Conservation (phyloP, 2,888 invertebrate species). For the Stenichneumon culpator region DNA sequence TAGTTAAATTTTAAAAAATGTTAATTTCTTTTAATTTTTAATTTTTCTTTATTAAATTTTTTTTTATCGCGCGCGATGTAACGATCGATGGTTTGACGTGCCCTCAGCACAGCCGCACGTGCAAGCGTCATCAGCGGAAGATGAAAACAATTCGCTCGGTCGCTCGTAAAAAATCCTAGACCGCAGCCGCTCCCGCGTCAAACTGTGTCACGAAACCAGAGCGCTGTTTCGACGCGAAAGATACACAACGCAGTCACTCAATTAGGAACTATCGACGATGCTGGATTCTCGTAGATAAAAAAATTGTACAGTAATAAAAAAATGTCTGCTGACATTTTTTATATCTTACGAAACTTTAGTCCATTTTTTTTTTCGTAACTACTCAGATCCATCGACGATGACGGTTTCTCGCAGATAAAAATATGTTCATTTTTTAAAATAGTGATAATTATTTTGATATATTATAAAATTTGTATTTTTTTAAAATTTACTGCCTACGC, state of each 20-base stretch:
- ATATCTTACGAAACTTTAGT: too few species aligned
- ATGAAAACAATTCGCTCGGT: constrained; percentile 7
- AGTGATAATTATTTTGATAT: neutral
- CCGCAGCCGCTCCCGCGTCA: constrained; percentile 21
- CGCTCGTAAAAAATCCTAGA: constrained; percentile 16
- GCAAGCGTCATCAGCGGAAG: neutral
- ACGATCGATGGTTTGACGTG: neutral
- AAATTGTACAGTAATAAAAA: too few species aligned
- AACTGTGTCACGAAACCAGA: constrained; percentile 55
- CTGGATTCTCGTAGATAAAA: too few species aligned
- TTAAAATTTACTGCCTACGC: neutral
- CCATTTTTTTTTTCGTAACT: too few species aligned
- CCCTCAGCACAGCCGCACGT: neutral
- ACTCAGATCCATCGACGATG: neutral
- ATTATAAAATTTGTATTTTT: neutral
- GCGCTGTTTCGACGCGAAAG: constrained; percentile 29
- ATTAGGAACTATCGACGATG: neutral
- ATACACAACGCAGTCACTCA: constrained; percentile 11
- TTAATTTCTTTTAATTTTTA: too few species aligned
- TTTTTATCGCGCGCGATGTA: neutral
- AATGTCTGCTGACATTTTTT: too few species aligned
- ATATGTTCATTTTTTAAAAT: too few species aligned
- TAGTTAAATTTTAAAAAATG: too few species aligned
- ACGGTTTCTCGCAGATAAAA: neutral
- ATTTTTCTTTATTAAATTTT: too few species aligned